phyloP scores from a whole-genome alignment of 1,140 invertebrate species.

The Stegodyphus dumicola region DNA sequence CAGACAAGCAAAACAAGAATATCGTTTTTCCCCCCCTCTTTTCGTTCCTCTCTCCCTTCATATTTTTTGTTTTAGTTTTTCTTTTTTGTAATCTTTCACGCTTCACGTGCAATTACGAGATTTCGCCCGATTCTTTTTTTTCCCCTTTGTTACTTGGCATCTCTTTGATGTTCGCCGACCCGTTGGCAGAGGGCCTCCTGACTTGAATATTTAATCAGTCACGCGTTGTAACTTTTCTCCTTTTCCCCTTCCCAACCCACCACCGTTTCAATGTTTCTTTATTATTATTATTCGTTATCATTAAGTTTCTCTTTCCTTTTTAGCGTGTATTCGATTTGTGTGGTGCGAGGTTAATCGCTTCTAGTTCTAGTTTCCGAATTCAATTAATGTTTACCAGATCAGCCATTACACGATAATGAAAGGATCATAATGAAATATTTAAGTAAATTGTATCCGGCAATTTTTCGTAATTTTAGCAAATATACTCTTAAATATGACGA shows the following conservation, averaged over 20 bases:
- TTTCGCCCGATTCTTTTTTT: conserved; percentile 38
- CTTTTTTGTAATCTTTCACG: conserved; percentile 49
- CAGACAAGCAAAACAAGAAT: neutral
- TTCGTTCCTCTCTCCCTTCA: neutral
- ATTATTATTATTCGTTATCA: conserved; percentile 19
- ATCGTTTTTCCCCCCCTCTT: neutral
- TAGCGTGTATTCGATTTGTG: too few relatives aligned
- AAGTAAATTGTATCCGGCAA: too few relatives aligned
- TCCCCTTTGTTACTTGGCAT: conserved; percentile 14
- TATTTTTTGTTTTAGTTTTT: too few relatives aligned
- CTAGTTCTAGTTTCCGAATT: too few relatives aligned
- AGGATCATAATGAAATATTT: too few relatives aligned
- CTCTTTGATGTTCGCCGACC: conserved; percentile 43
- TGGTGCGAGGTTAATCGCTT: too few relatives aligned
- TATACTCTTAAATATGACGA: too few relatives aligned
- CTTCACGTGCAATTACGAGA: conserved; percentile 58
- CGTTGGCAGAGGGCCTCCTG: conserved; percentile 13
- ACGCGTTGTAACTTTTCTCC: conserved; percentile 19
- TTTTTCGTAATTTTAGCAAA: too few relatives aligned
- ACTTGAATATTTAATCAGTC: conserved; percentile 57
- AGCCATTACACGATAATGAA: too few relatives aligned
- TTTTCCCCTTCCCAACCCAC: neutral
- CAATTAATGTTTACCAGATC: too few relatives aligned
- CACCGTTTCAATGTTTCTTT: conserved; percentile 3
- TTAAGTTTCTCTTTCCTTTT: too few relatives aligned